Base-by-base conservation (phyloP, 2,888 invertebrate species). In the Capitulum mitella region DNA sequence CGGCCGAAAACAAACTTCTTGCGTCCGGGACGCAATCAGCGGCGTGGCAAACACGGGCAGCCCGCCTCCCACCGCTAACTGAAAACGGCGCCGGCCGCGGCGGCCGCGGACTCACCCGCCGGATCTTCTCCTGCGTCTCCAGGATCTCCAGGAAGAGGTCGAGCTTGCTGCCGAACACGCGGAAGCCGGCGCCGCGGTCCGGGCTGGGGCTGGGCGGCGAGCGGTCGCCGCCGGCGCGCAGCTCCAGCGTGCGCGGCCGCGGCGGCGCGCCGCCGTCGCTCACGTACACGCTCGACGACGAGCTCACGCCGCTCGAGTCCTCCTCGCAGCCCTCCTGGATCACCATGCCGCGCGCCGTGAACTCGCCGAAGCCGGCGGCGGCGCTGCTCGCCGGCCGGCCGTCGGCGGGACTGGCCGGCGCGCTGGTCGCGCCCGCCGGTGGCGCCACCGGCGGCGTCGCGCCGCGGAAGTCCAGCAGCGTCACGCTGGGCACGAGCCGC, bases 261-360 rank as follows among this genome's bases (percentile, higher is more conserved):
- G 40, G 8, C 70, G 70, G 70, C 37, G 37, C 70, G 70, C 70
- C 40, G 70, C 70, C 70, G 29, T 70, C 70, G 26, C 70, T 70
- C 16, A 76, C 76, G 19, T 76, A 76, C 46, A 76, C 76, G 19
- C 76, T 76, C n/a, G 46, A 46, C 29, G 46, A 46, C 14, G 76
- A 76, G 76, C 76, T 76, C 29, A 76, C 76, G 43, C 76, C 76
- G 48, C 76, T 76, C 29, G 76, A 76, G 48, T 76, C 76, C 76
- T 76, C 76, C 46, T 76, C 76, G 19, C 26, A 22, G 37, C 70
- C 70, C 70, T 70, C 70, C 70, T 70, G 70, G 37, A 70, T 70
- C 40, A 40, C 70, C 70, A 70, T 40, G 40, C 70, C 70, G 40
- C 70, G 70, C 26, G 37, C 19, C 6, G 70, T 40, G 40, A 70